phyloP scores from a whole-genome alignment of 53 echinoderm and acorn worm species.

The Hippasteria phrygiana region DNA sequence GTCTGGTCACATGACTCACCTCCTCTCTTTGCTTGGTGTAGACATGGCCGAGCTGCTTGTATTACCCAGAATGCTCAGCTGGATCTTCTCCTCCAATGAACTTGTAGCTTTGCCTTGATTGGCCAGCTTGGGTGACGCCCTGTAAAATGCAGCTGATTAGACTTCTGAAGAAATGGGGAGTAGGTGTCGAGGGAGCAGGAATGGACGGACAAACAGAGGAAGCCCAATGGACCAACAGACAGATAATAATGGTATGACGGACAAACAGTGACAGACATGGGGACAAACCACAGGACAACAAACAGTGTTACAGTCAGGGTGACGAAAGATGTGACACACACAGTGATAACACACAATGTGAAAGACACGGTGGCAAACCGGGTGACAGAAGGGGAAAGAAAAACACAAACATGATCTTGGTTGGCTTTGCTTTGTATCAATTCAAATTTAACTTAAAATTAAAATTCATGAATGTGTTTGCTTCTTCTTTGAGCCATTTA shows the following conservation, averaged over 20 bases:
- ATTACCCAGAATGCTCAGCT: conserved; percentile 80
- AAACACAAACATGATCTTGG: too few relatives aligned
- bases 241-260: background rate
- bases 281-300: background rate
- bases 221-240: too few relatives aligned
- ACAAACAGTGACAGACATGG: background rate
- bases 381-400: too few relatives aligned
- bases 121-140: conserved; percentile 32
- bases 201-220: too few relatives aligned
- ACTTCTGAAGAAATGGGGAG: background rate
- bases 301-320: background rate
- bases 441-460: too few relatives aligned
- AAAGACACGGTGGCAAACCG: too few relatives aligned
- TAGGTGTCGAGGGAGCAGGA: conserved; percentile 1
- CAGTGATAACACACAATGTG: too few relatives aligned
- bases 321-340: background rate
- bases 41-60: conserved; percentile 10
- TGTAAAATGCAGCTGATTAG: conserved; percentile 14
- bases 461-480: too few relatives aligned
- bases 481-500: too few relatives aligned
- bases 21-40: conserved; percentile 57
- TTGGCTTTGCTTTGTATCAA: too few relatives aligned
- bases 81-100: conserved; percentile 78
- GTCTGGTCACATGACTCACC: conserved; percentile 59
- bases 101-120: conserved; percentile 31